Conservation (phyloP, 1,140 invertebrate genomes). For the Bombyx mori region DNA sequence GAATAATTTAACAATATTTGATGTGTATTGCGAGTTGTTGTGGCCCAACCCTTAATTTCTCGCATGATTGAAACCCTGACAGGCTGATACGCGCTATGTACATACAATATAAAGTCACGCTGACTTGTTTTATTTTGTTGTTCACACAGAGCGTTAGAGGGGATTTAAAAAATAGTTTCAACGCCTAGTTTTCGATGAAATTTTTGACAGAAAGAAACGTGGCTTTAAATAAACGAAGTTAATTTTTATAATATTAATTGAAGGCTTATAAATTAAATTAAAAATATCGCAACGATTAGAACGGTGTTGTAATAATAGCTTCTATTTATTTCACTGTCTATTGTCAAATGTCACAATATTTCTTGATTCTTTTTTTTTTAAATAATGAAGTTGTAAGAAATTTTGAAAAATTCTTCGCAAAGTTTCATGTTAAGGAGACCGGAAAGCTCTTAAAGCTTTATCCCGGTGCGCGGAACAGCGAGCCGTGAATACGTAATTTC, state of each 20-base stretch:
- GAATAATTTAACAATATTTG: constrained; percentile 13
- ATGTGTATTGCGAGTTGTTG: constrained; percentile 4
- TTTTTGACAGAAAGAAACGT: too few relatives aligned
- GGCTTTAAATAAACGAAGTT: too few relatives aligned
- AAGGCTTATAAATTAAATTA: too few relatives aligned
- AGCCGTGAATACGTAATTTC: constrained; percentile 32
- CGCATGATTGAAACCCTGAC: constrained; percentile 19
- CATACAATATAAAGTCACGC: constrained; percentile 6
- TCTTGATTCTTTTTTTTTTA: constrained; percentile 7
- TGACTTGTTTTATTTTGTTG: too few relatives aligned
- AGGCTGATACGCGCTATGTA: constrained; percentile 4
- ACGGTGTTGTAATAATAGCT: too few relatives aligned
- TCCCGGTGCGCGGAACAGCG: constrained; percentile 17
- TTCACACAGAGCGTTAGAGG: too few relatives aligned
- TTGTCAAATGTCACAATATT: too few relatives aligned
- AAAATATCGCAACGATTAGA: too few relatives aligned
- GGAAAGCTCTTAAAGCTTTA: constrained; percentile 19
- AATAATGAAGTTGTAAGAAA: not conserved
- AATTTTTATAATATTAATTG: too few relatives aligned
- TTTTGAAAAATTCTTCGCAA: constrained; percentile 12
- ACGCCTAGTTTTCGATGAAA: too few relatives aligned
- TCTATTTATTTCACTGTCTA: too few relatives aligned
- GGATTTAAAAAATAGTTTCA: too few relatives aligned
- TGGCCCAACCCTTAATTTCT: constrained; percentile 25
- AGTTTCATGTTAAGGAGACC: constrained; percentile 16